These are phyloP conservation scores for Cossypha niveicapilla DNA, from an alignment of 2,797 vertebrate genomes.

Conservation along the genomic window DNA sequence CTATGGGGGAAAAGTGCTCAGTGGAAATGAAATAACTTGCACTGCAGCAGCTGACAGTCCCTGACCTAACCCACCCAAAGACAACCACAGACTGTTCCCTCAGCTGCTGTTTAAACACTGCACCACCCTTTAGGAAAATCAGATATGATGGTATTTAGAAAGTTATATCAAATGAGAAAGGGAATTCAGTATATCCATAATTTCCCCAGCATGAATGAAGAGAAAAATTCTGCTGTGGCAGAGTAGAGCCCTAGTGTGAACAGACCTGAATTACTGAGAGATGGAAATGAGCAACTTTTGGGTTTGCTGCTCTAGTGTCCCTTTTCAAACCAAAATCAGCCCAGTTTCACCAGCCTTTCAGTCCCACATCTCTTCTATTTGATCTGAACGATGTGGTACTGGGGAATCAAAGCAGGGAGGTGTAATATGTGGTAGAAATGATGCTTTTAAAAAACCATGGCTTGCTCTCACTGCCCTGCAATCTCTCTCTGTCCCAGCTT, in stretches of 20 bases:
- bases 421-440: fast-evolving
- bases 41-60: not conserved
- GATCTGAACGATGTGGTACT: not conserved
- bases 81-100: not conserved
- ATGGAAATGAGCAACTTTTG: not conserved
- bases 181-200: not conserved
- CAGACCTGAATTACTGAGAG: not conserved
- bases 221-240: not conserved
- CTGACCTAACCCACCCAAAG: not conserved
- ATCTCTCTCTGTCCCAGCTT: not conserved
- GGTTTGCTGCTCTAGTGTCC: not conserved
- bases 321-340: not conserved
- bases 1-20: not conserved
- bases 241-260: not conserved
- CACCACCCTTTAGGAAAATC: not conserved
- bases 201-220: not conserved
- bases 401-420: not conserved
- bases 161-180: not conserved
- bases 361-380: not conserved
- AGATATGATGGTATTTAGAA: not conserved
- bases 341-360: not conserved
- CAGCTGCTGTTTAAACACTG: not conserved
- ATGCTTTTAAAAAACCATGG: not conserved
- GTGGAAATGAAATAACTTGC: not conserved
- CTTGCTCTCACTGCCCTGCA: not conserved